These are phyloP conservation scores for Erpornis zantholeuca DNA, from an alignment of 2,113 vertebrate genomes.

Conservation along the genomic window DNA sequence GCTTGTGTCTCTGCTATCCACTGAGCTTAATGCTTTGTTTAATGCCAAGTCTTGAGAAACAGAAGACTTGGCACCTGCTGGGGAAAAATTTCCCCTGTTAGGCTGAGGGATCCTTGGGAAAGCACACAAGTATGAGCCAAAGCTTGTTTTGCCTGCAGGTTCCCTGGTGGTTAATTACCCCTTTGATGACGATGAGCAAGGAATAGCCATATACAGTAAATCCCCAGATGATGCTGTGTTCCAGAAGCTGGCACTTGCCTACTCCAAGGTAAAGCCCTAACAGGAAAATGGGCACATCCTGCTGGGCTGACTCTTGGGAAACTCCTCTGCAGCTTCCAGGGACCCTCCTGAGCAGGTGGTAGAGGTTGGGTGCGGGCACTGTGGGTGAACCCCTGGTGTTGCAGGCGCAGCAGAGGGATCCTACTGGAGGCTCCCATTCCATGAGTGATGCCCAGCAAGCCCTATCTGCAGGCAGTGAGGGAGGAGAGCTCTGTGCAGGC, in stretches of 20 bases:
- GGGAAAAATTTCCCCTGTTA: background rate
- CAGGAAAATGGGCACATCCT: background rate
- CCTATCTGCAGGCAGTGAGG: background rate
- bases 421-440: background rate
- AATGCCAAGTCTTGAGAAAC: background rate
- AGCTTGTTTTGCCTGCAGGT: conserved; percentile 72
- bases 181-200: conserved; percentile 85
- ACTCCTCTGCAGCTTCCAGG: background rate
- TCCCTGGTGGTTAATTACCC: conserved; percentile 98
- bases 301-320: background rate
- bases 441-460: background rate
- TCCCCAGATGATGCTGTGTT: conserved; percentile 91
- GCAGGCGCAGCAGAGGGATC: background rate
- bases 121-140: background rate
- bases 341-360: background rate
- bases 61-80: background rate
- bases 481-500: background rate
- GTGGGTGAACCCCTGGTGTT: background rate
- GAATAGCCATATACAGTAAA: conserved; percentile 79
- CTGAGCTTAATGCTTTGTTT: background rate
- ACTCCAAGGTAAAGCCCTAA: conserved; percentile 83
- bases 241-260: conserved; percentile 85
- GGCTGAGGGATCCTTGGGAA: background rate
- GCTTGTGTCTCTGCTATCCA: background rate
- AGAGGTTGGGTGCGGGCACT: background rate